Conservation (phyloP, 2,797 vertebrate species). For the Gambelia wislizenii region DNA sequence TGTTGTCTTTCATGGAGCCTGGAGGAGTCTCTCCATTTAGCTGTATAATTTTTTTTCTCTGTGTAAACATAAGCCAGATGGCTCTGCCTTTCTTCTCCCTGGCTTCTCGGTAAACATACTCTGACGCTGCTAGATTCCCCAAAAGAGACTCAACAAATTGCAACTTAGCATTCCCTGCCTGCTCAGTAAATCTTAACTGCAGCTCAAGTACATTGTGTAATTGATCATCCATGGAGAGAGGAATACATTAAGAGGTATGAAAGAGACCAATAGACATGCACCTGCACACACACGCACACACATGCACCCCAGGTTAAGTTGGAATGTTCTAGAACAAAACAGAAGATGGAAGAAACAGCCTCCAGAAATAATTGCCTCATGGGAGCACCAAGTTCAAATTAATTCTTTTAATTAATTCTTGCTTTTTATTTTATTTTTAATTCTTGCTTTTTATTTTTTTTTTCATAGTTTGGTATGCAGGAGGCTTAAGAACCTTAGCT, state of each 20-base stretch:
- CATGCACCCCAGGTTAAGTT: background rate
- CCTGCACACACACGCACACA: background rate
- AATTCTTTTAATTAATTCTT: background rate
- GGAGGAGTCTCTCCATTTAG: conserved; percentile 20
- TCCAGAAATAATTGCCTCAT: background rate
- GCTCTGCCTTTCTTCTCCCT: conserved; percentile 31
- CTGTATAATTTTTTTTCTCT: background rate
- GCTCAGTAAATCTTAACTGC: conserved; percentile 10
- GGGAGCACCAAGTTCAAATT: background rate
- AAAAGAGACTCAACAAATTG: conserved; percentile 33
- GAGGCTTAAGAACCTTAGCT: background rate
- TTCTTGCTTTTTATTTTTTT: background rate
- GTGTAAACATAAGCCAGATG: conserved; percentile 43
- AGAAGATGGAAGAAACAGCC: background rate
- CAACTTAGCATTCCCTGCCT: conserved; percentile 35
- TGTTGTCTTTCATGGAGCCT: background rate
- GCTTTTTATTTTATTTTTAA: no score
- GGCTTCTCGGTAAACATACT: conserved; percentile 19
- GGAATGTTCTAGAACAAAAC: conserved; percentile 21
- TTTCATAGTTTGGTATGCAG: background rate
- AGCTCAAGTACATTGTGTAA: conserved; percentile 28
- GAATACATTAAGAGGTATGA: conserved; percentile 40
- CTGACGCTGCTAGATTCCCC: conserved; percentile 28
- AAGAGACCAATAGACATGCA: background rate
- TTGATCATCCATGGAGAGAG: conserved; percentile 9